A percentile compares a stretch with the other conserved stretches of the same genome.
Conservation (phyloP, 2,113 vertebrate genomes). For the Saimiri boliviensis region DNA sequence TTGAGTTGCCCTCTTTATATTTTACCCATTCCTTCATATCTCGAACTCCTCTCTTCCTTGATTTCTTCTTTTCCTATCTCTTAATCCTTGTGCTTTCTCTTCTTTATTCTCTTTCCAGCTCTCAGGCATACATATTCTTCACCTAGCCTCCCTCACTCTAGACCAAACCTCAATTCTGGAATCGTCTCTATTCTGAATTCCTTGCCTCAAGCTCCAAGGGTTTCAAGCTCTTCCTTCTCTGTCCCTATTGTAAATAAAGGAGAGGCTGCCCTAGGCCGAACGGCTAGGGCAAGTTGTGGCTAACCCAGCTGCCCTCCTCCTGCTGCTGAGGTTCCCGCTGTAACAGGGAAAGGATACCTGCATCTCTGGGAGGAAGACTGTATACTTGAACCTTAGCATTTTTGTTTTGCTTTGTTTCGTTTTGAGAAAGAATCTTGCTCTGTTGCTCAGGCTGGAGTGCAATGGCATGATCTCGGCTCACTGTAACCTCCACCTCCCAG, state of each 20-base stretch:
- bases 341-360: background rate
- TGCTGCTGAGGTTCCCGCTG: background rate
- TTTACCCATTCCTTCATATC: background rate
- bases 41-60: background rate
- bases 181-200: slow-evolving; percentile 31
- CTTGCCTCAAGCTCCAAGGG: background rate
- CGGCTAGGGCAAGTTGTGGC: slow-evolving; percentile 6
- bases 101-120: background rate
- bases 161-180: slow-evolving; percentile 2
- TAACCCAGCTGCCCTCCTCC: background rate
- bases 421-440: too few relatives aligned
- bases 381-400: background rate
- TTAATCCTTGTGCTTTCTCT: background rate
- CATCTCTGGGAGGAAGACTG: background rate
- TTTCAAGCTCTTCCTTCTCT: background rate
- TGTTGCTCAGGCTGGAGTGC: too few relatives aligned
- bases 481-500: too few relatives aligned
- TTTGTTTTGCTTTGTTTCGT: background rate
- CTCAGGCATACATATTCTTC: background rate
- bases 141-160: background rate
- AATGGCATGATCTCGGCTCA: too few relatives aligned
- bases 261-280: background rate
- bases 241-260: background rate
- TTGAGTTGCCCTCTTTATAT: background rate
- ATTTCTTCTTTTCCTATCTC: slow-evolving; percentile 24